Evolutionary conservation across 92 coral and sea anemone genomes (phyloP).

Genomic region (Phymanthus crucifer): DNA sequence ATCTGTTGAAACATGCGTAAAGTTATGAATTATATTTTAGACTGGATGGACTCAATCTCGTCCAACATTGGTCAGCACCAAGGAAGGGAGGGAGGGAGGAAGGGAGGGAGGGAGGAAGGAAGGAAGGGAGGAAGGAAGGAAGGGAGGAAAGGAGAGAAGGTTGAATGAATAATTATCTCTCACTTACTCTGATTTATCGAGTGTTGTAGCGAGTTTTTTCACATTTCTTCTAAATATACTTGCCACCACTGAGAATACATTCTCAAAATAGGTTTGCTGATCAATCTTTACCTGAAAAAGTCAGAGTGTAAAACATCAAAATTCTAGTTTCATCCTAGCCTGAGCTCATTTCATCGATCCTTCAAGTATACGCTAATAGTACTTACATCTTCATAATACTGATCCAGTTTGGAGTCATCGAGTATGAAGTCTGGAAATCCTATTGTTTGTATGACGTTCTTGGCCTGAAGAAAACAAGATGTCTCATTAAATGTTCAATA

Average conservation of each 20-base stretch:
- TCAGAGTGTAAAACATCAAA: neutral
- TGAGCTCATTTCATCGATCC: too few relatives aligned
- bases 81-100: too few relatives aligned
- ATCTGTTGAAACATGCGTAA: constrained; percentile 32
- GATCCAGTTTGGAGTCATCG: constrained; percentile 49
- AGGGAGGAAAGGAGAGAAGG: too few relatives aligned
- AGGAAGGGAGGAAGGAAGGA: too few relatives aligned
- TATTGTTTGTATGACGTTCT: constrained; percentile 60
- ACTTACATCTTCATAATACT: constrained; percentile 62
- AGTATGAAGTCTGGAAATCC: constrained; percentile 78
- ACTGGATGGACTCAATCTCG: too few relatives aligned
- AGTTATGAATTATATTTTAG: too few relatives aligned
- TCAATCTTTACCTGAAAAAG: constrained; percentile 47
- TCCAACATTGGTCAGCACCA: too few relatives aligned
- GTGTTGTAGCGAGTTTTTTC: constrained; percentile 40
- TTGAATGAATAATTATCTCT: too few relatives aligned
- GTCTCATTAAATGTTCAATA: neutral
- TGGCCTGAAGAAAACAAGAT: constrained; percentile 50
- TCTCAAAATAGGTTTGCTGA: constrained; percentile 49
- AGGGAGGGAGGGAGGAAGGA: too few relatives aligned
- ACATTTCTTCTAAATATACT: constrained; percentile 21
- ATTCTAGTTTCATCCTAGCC: too few relatives aligned
- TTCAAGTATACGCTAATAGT: too few relatives aligned
- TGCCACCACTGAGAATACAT: constrained; percentile 29
- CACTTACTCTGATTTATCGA: constrained; percentile 80